phyloP scores from a whole-genome alignment of 2,888 invertebrate genomes.

The Eumacrocentrus americanus region DNA sequence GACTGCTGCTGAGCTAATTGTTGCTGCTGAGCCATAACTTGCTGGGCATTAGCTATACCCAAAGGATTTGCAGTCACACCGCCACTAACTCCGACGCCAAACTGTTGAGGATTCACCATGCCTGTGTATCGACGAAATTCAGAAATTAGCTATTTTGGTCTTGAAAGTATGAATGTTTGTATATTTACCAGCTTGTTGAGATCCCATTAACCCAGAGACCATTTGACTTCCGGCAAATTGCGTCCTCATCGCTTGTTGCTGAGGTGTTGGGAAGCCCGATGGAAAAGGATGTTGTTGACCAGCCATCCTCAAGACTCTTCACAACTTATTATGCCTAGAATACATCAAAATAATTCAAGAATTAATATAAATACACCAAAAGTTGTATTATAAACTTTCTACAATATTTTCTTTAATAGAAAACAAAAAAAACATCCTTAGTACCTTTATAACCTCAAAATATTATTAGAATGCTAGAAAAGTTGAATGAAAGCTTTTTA shows the following conservation, averaged over 20 bases:
- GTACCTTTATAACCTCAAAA: conserved; percentile 5
- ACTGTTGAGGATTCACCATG: conserved; percentile 66
- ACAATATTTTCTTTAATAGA: too few species aligned
- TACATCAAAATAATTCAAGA: not conserved
- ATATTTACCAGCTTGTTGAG: conserved; percentile 57
- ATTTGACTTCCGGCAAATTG: conserved; percentile 72
- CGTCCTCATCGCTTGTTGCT: conserved; percentile 67
- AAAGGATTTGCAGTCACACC: conserved; percentile 56
- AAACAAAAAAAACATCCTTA: too few species aligned
- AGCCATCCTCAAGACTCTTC: conserved; percentile 64
- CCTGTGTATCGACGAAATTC: conserved; percentile 50
- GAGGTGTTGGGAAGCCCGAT: conserved; percentile 69
- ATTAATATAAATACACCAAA: not conserved
- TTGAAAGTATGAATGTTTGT: conserved; percentile 3
- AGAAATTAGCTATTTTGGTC: not conserved
- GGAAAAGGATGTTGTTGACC: conserved; percentile 77
- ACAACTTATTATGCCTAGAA: not conserved
- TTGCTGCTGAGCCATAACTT: conserved; percentile 58
- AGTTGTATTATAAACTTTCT: not conserved
- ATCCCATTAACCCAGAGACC: conserved; percentile 70
- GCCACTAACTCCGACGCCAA: conserved; percentile 59
- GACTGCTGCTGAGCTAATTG: conserved; percentile 50
- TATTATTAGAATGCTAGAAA: not conserved
- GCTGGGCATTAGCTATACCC: conserved; percentile 57
- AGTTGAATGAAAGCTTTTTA: not conserved